Percentiles rank a stretch among this genome's conserved stretches.
Conservation (phyloP, 2,113 vertebrate species). For the Datnioides undecimradiatus region DNA sequence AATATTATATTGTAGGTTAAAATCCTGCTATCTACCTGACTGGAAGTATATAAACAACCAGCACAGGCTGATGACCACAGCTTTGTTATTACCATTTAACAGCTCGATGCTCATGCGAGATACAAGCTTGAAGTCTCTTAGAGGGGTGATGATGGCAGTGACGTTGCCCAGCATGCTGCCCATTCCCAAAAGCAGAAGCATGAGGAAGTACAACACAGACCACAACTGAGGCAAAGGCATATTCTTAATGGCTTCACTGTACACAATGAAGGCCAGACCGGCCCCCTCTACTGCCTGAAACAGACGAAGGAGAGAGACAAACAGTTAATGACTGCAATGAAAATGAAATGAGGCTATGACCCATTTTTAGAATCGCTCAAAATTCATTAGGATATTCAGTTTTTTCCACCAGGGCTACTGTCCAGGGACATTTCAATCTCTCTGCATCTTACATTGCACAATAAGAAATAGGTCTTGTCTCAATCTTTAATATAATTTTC, state of each 20-base stretch:
- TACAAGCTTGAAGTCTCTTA: constrained; percentile 86
- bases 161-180: constrained; percentile 97
- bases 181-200: constrained; percentile 93
- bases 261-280: constrained; percentile 94
- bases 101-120: constrained; percentile 85
- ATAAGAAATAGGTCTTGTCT: too few species aligned
- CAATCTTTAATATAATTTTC: too few species aligned
- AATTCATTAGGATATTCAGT: too few species aligned
- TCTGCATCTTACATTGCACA: too few species aligned
- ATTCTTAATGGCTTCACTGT: constrained; percentile 94
- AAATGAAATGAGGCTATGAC: neutral
- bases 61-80: neutral
- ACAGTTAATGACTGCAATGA: neutral
- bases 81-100: constrained; percentile 86
- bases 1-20: too few species aligned
- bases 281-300: constrained; percentile 93
- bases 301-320: constrained; percentile 7
- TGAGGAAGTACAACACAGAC: constrained; percentile 93
- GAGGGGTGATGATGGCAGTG: constrained; percentile 90
- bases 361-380: too few species aligned
- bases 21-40: too few species aligned
- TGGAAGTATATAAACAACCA: neutral
- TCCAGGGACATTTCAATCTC: too few species aligned
- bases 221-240: constrained; percentile 95
- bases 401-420: too few species aligned